Evolutionary conservation across 2,113 vertebrate species (phyloP).

Genomic region (Phalacrocorax pelagicus): DNA sequence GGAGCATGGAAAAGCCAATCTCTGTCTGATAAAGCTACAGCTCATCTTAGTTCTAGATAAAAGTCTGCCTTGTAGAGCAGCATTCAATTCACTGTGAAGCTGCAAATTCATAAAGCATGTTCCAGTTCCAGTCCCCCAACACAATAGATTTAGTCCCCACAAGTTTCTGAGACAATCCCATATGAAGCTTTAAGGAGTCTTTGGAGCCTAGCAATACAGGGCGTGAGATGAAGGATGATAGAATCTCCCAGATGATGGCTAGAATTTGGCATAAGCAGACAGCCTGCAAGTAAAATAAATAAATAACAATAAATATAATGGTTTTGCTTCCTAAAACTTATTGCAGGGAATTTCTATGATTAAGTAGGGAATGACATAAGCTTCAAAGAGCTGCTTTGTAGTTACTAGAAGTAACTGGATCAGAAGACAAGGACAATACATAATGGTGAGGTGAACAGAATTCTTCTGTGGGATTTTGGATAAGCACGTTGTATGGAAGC

Average conservation of each 20-base stretch:
- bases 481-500: background rate
- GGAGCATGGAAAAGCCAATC: background rate
- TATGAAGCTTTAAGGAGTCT: background rate
- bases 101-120: background rate
- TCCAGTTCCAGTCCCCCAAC: background rate
- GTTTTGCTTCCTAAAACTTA: background rate
- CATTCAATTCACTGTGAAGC: background rate
- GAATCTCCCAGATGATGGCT: background rate
- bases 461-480: background rate
- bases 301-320: background rate
- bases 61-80: background rate
- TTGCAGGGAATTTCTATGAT: background rate
- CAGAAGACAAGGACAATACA: background rate
- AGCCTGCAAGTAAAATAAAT: background rate
- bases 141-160: background rate
- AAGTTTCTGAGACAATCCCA: background rate
- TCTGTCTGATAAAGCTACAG: background rate
- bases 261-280: background rate
- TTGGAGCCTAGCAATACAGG: background rate
- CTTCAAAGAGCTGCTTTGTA: background rate
- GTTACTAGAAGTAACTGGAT: background rate
- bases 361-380: background rate
- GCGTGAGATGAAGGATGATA: background rate
- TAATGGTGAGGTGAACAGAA: background rate
- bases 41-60: background rate